Base-by-base conservation (phyloP, 2,888 invertebrate species). In the Euproctis similis region DNA sequence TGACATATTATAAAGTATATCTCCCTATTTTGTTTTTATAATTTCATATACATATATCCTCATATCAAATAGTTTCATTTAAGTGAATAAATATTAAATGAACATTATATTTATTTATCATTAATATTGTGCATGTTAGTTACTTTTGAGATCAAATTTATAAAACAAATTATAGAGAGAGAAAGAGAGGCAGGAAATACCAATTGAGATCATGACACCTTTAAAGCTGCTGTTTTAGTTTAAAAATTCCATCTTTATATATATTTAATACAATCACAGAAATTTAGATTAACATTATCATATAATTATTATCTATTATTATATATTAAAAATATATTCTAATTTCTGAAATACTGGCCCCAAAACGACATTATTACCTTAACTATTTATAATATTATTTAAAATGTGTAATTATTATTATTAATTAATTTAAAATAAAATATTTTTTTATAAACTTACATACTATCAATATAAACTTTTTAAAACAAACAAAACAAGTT, bases 291-390 rank as follows among this genome's bases (percentile, higher is more conserved):
- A 24, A 21, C 6, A 14, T 7, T 27, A 30, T 36, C 28, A 20
- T 10, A 7, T 34, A 16, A 24, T 32, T 30, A 31, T 34, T 31
- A 18, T 24, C 28, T 21, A 24, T 8, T 6, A n/a, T 8, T 25
- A 26, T 24, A 25, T 11, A 19, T 26, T 29, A 23, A 22, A 9
- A 30, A 25, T 9, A 20, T 28, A 26, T 8, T 33, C 47, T 65
- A 66, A 60, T 69, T 65, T 66, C 60, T 51, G 64, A 69, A 74
- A 75, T 76, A 76, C 77, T 77, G 77, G 73, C 77, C 73, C 65
- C 58, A 38, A 59, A 39, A 35, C 36, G 24, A 49, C 49, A 53
- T 56, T 31, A 23, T 28, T 39, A 46, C 22, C 20, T n/a, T n/a
- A n/a, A n/a, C n/a, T n/a, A n/a, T n/a, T n/a, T n/a, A n/a, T n/a